Base-by-base conservation (phyloP, 2,888 invertebrate species). In the Heterodera filipjevi region DNA sequence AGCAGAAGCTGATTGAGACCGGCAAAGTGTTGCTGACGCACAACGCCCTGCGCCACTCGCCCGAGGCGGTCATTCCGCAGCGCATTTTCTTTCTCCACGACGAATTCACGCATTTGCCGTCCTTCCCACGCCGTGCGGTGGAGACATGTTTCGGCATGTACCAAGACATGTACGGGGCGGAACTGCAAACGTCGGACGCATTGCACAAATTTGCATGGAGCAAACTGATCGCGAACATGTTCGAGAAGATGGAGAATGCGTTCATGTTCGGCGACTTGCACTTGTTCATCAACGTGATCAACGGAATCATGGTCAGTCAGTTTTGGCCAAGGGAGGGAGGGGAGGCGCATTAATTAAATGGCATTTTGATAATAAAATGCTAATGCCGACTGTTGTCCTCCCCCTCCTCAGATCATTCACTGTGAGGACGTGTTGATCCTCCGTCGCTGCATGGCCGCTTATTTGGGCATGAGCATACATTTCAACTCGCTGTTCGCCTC, bases 131-230 rank as follows among this genome's bases (percentile, higher is more conserved):
- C 46, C 98, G 98, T 91, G 97, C 98, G 2, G 91, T 99, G 0
- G 99, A 99, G 90, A 94, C 96, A 0, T 97, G 99, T 90, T 92
- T 99, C 84, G 95, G 95, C 87, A 92, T 96, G 68, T 95, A 95
- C 90, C 93, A 94, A 46, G 89, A 88, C 0, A 79, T 81, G 14
- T 80, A 82, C 80, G 89, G 84, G 27, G 87, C 93, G 92, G 95
- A 95, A 86, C 91, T 97, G 53, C 92, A 95, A 72, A 95, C 96
- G 1, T 91, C 99, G 84, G 99, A 99, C 90, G 95, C 97, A 53
- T 39, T 98, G 82, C 99, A 99, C 90, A 99, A 99, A 90, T 96
- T 96, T 88, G 95, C 96, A 93, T 99, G 99, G 99, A 95, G 96
- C 2, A 94, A 96, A 89, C 90, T 91, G 84, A 82, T 85, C 12